phyloP scores from a whole-genome alignment of 2,888 invertebrate species.

The Caenorhabditis drosophilae region DNA sequence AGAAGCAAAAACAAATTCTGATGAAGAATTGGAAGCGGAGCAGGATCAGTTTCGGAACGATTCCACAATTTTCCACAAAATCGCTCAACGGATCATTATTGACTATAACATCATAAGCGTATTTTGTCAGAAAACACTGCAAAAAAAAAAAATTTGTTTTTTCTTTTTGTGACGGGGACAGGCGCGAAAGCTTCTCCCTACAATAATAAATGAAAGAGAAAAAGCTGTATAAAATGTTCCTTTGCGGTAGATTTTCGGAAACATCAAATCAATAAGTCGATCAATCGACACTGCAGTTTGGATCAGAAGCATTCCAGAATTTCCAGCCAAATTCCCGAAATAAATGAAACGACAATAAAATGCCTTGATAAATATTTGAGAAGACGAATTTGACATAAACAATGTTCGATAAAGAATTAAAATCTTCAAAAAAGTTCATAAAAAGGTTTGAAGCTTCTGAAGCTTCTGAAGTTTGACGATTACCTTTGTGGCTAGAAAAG shows the following conservation, averaged over 20 bases:
- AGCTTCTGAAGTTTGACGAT: no score
- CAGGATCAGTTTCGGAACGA: slow-evolving; percentile 9
- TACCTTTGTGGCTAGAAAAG: no score
- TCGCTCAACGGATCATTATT: slow-evolving; percentile 16
- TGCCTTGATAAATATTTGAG: no score
- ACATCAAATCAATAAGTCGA: slow-evolving; percentile 4
- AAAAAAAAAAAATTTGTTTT: not conserved
- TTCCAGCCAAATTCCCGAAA: slow-evolving; percentile 18
- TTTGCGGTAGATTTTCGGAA: not conserved
- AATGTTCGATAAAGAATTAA: no score
- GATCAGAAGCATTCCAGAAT: slow-evolving; percentile 23
- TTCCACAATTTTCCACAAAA: slow-evolving; percentile 17
- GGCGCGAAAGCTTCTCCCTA: no score
- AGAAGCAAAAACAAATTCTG: slow-evolving; percentile 11
- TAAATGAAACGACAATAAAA: slow-evolving; percentile 15
- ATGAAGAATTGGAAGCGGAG: slow-evolving; percentile 8
- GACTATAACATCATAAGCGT: slow-evolving; percentile 11
- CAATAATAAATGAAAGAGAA: no score
- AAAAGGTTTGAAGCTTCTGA: no score
- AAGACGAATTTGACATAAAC: no score
- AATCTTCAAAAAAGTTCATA: no score
- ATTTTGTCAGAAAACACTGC: slow-evolving; percentile 9
- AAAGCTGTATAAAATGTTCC: no score
- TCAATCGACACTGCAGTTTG: slow-evolving; percentile 31
- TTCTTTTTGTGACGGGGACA: no score